Conservation (phyloP, 2,888 invertebrate species). For the Harpagoxenus sublaevis region DNA sequence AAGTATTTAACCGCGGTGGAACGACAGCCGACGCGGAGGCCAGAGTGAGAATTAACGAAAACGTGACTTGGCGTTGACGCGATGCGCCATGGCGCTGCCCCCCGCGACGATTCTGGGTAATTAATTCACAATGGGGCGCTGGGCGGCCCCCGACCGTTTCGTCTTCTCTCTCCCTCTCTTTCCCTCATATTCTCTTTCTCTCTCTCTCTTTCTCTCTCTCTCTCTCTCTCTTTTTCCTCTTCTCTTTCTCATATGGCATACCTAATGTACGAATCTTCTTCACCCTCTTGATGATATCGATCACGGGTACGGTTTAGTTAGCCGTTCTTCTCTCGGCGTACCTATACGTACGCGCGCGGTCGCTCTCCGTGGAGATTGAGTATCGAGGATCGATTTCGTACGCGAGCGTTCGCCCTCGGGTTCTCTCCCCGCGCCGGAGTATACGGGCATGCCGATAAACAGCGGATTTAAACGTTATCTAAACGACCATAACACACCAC, state of each 20-base stretch:
- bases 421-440: not conserved
- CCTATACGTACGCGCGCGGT: not conserved
- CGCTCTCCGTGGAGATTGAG: slow-evolving; percentile 13
- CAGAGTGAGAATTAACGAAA: slow-evolving; percentile 67
- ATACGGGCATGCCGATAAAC: slow-evolving; percentile 22
- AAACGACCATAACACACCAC: slow-evolving; percentile 23
- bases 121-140: slow-evolving; percentile 83
- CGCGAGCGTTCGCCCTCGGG: not conserved
- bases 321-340: slow-evolving; percentile 1
- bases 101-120: slow-evolving; percentile 81
- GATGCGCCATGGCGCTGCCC: slow-evolving; percentile 64
- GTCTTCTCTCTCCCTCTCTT: not conserved
- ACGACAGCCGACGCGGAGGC: slow-evolving; percentile 34
- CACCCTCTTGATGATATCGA: slow-evolving; percentile 41
- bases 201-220: not conserved
- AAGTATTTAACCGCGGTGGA: slow-evolving; percentile 52
- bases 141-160: slow-evolving; percentile 30
- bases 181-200: not conserved
- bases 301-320: slow-evolving; percentile 6
- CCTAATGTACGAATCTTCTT: slow-evolving; percentile 37
- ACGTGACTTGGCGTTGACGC: slow-evolving; percentile 77
- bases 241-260: slow-evolving; percentile 37
- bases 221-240: not conserved
- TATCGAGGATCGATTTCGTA: slow-evolving; percentile 38
- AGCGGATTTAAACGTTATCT: slow-evolving; percentile 41